Conservation (phyloP, 2,113 vertebrate species). For the Diphyllodes magnificus region DNA sequence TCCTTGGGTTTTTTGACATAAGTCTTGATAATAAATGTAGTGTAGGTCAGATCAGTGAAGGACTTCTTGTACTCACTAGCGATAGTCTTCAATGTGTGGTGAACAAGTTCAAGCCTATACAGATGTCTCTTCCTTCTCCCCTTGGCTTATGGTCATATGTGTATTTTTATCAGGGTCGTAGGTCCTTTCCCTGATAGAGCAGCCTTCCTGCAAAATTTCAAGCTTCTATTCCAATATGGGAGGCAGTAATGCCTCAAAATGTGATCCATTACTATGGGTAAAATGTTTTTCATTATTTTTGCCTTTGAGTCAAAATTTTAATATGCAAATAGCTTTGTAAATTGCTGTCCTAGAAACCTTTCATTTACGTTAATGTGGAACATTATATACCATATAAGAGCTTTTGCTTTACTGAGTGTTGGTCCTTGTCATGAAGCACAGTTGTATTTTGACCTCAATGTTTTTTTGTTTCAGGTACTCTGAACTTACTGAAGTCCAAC, state of each 20-base stretch:
- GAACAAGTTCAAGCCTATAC: not conserved
- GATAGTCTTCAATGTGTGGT: not conserved
- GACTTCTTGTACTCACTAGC: not conserved
- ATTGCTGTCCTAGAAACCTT: not conserved
- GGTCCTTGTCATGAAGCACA: not conserved
- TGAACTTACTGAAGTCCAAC: conserved; percentile 83
- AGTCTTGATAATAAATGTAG: not conserved
- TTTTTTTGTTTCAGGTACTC: conserved; percentile 81
- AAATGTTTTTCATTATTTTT: not conserved
- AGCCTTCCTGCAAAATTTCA: not conserved
- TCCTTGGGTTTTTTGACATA: not conserved
- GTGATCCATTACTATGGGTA: not conserved
- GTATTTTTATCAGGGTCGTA: not conserved
- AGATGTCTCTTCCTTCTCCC: not conserved
- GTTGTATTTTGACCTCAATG: not conserved
- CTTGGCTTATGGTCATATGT: not conserved
- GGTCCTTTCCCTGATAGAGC: not conserved
- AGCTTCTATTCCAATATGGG: not conserved
- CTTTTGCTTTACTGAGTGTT: not conserved
- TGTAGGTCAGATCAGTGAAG: not conserved
- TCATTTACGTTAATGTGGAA: not conserved
- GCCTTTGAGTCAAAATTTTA: not conserved
- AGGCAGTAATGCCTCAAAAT: not conserved
- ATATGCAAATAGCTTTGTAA: not conserved
- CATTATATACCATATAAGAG: not conserved